These are phyloP conservation scores for Myanophis thanlyinensis DNA, from an alignment of 2,113 vertebrate species.

Conservation along the genomic window DNA sequence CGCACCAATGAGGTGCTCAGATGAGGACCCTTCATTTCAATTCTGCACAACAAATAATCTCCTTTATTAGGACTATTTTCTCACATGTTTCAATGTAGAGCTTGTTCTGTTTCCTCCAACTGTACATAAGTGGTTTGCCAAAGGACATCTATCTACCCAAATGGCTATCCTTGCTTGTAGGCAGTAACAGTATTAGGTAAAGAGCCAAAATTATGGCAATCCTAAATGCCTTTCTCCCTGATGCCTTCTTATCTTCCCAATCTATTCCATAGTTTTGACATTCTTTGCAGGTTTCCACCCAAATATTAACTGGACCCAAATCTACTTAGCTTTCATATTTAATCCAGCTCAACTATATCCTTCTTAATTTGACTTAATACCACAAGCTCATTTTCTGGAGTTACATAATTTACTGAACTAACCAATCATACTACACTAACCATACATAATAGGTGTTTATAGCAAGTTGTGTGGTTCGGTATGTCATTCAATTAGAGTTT, in stretches of 20 bases:
- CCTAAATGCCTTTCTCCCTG: neutral
- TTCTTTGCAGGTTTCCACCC: neutral
- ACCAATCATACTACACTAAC: neutral
- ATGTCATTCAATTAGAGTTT: neutral
- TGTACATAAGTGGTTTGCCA: neutral
- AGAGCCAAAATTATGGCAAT: neutral
- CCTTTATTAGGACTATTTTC: neutral
- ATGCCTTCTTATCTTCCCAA: neutral
- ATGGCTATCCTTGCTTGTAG: neutral
- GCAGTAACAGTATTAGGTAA: neutral
- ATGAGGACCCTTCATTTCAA: neutral
- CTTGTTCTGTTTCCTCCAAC: neutral
- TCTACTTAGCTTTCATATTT: neutral
- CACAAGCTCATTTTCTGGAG: neutral
- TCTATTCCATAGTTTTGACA: neutral
- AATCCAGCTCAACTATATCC: neutral
- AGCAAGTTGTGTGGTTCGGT: neutral
- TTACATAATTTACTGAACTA: neutral
- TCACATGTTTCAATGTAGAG: neutral
- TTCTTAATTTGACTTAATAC: neutral
- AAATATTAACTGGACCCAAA: neutral
- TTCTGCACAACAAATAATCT: neutral
- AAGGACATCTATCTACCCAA: neutral
- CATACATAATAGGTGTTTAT: neutral
- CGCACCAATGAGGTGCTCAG: neutral